A percentile compares a stretch with the other conserved stretches of the same genome.
phyloP scores from a whole-genome alignment of 1,140 invertebrate genomes.

The Chironomus tepperi region DNA sequence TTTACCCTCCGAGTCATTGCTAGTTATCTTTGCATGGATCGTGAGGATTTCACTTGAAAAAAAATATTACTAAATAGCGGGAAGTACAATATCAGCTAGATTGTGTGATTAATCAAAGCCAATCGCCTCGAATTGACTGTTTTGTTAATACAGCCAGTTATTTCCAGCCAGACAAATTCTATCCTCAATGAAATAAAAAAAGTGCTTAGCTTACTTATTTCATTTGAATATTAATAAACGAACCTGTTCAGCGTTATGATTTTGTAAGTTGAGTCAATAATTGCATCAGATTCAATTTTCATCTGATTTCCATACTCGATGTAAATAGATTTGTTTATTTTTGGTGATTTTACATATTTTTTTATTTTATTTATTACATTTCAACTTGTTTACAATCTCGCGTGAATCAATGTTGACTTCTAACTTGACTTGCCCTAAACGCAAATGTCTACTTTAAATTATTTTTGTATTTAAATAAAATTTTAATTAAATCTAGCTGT shows the following conservation, averaged over 20 bases:
- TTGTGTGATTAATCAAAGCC: constrained; percentile 2
- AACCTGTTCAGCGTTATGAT: neutral
- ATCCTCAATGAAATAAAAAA: no score
- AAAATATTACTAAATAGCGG: neutral
- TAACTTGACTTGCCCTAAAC: no score
- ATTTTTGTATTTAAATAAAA: no score
- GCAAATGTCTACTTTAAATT: no score
- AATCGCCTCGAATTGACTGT: neutral
- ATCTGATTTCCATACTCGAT: neutral
- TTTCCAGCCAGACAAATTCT: no score
- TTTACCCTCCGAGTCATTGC: neutral
- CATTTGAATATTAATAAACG: neutral
- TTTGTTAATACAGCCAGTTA: neutral
- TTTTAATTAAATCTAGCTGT: no score
- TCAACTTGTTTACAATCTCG: no score
- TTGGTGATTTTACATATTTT: neutral
- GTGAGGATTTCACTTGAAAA: neutral
- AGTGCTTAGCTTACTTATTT: neutral
- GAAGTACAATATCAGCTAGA: constrained; percentile 6
- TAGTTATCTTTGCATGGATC: neutral
- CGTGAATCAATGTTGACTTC: no score
- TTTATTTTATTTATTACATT: no score
- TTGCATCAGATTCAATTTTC: constrained; percentile 10
- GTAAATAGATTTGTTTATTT: neutral
- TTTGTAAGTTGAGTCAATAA: neutral